Base-by-base conservation (phyloP, 1,140 invertebrate genomes). In the Cotesia glomerata region DNA sequence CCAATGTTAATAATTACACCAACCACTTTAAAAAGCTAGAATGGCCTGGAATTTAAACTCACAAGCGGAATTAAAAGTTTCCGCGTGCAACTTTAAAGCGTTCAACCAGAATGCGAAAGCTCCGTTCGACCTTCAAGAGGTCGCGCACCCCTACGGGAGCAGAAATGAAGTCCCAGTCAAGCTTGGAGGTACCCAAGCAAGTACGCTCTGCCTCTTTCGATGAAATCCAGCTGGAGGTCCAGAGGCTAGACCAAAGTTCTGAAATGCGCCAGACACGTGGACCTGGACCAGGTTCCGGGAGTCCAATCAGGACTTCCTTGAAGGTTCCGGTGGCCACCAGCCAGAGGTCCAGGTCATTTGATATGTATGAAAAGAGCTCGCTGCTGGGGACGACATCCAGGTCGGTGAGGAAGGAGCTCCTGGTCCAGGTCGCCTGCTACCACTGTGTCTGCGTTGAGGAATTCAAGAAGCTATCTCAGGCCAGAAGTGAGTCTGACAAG, bases 91-190 rank as follows among this genome's bases (percentile, higher is more conserved):
- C 39, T 45, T 45, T 45, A 2, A 8, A 45, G 39, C 11, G 7
- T 45, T 9, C 11, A 45, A 45, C 7, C 81, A 86, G 77, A 71
- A 95, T 95, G 93, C 93, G 95, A 86, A 90, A 92, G 79, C 88
- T 95, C 88, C 92, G 93, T 75, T 94, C 93, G 81, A 95, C 94
- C 65, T 95, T 95, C 88, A 94, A 93, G 86, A 91, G 94, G 78
- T 95, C 94, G 78, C 90, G 92, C 73, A 95, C 94, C 69, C 94
- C 94, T 39, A 95, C 94, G 63, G 93, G 93, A 64, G 92, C 93
- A 76, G 94, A 95, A 85, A 95, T 95, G 94, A 95, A 95, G 88
- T 94, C 93, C 70, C 94, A 95, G 84, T 94, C 93, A 87, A 95
- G 94, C 83, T 90, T 95, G 71, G 94, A 95, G 84, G 94, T 95